phyloP scores from a whole-genome alignment of 2,797 vertebrate species.

The Cirrhinus molitorella region DNA sequence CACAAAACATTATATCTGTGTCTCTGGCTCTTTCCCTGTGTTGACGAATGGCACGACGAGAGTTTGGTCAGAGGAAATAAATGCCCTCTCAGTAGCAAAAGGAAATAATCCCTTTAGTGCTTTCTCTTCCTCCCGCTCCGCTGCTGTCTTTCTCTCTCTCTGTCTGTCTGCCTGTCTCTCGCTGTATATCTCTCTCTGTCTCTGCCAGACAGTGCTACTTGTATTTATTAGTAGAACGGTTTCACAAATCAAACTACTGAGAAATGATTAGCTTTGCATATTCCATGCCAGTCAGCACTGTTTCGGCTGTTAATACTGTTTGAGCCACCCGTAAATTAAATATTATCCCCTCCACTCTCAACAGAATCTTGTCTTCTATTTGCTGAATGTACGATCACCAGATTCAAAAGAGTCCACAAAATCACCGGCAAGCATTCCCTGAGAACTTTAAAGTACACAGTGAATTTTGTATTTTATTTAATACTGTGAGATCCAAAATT shows the following conservation, averaged over 20 bases:
- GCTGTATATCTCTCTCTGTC: slow-evolving; percentile 1
- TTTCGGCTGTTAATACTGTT: slow-evolving; percentile 10
- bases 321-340: slow-evolving; percentile 44
- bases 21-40: background rate
- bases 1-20: background rate
- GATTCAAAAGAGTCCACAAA: slow-evolving; percentile 40
- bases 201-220: slow-evolving; percentile 3
- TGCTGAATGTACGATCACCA: slow-evolving; percentile 11
- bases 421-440: background rate
- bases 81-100: slow-evolving; percentile 12
- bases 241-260: slow-evolving; percentile 66
- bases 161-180: slow-evolving; percentile 1
- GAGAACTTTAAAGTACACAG: background rate
- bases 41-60: background rate
- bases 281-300: slow-evolving; percentile 62
- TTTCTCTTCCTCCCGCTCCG: background rate
- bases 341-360: slow-evolving; percentile 11
- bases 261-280: slow-evolving; percentile 68
- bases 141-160: background rate
- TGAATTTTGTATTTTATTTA: background rate
- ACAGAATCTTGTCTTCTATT: slow-evolving; percentile 10
- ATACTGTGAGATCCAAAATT: background rate
- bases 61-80: slow-evolving; percentile 13
- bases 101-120: slow-evolving; percentile 4
- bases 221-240: slow-evolving; percentile 69